Conservation (phyloP, 2,888 invertebrate genomes). For the Psococerastis gibbosa region DNA sequence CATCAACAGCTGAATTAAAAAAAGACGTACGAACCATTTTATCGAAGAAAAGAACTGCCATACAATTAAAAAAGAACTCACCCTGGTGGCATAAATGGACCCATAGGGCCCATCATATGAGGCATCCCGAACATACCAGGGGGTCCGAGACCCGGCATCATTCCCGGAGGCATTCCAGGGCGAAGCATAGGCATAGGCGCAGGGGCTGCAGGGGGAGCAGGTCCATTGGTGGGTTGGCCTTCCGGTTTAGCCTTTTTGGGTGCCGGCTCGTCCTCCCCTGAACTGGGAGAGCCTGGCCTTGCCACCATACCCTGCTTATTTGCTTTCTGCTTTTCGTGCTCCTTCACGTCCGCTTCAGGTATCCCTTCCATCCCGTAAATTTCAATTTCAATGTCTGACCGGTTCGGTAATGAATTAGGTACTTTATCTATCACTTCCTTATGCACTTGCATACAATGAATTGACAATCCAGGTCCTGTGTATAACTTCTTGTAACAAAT, state of each 20-base stretch:
- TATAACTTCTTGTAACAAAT: slow-evolving; percentile 99
- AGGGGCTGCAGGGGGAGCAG: slow-evolving; percentile 38
- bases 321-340: slow-evolving; percentile 73
- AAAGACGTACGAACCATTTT: too few species aligned
- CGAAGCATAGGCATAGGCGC: slow-evolving; percentile 39
- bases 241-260: slow-evolving; percentile 53
- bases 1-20: too few species aligned
- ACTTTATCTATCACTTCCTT: slow-evolving; percentile 99
- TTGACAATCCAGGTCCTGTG: slow-evolving; percentile 93
- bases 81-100: slow-evolving; percentile 51
- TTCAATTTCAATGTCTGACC: slow-evolving; percentile 97
- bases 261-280: slow-evolving; percentile 68
- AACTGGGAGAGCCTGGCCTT: slow-evolving; percentile 53
- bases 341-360: slow-evolving; percentile 82
- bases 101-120: slow-evolving; percentile 41
- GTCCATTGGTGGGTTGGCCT: slow-evolving; percentile 37
- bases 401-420: slow-evolving; percentile 92
- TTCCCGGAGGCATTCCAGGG: slow-evolving; percentile 40
- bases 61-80: too few species aligned
- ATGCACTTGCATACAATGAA: slow-evolving; percentile 99
- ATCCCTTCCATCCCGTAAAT: slow-evolving; percentile 99
- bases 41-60: too few species aligned
- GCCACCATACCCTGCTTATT: slow-evolving; percentile 23
- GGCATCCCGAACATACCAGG: slow-evolving; percentile 29
- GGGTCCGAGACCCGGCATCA: slow-evolving; percentile 34